These are phyloP conservation scores for Manis javanica DNA, from an alignment of 2,797 vertebrate species.

Conservation along the genomic window DNA sequence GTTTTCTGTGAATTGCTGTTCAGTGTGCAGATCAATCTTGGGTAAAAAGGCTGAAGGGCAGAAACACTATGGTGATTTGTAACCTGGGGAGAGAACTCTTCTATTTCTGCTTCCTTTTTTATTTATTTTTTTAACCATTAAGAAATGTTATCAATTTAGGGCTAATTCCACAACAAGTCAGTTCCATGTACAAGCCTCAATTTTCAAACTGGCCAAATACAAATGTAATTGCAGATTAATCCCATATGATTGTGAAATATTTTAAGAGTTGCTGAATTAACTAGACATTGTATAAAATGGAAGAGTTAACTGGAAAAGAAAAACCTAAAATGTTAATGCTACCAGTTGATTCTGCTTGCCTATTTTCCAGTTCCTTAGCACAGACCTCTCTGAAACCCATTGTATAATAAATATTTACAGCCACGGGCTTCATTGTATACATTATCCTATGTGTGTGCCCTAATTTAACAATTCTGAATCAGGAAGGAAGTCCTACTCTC, in stretches of 20 bases:
- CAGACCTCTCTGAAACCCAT: constrained; percentile 22
- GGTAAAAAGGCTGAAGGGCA: background rate
- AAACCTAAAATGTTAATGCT: background rate
- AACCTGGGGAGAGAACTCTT: background rate
- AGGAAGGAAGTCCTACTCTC: background rate
- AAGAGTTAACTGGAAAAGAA: background rate
- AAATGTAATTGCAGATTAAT: background rate
- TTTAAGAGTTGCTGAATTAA: background rate
- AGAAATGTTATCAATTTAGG: background rate
- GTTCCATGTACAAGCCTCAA: background rate
- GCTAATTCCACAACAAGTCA: background rate
- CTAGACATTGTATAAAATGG: background rate
- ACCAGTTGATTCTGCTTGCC: background rate
- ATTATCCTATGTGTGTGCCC: background rate
- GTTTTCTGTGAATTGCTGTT: background rate
- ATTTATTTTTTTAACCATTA: background rate
- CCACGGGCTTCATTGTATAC: background rate
- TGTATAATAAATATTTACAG: constrained; percentile 34
- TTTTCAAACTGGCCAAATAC: background rate
- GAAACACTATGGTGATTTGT: background rate
- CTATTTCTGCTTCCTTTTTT: background rate
- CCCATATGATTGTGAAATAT: background rate
- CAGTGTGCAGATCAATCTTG: background rate
- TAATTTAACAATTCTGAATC: background rate
- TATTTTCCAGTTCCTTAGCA: background rate